Evolutionary conservation across 2,113 vertebrate genomes (phyloP), one percentile per base, ranked within the genome.

Genomic region (Sturnira hondurensis): DNA sequence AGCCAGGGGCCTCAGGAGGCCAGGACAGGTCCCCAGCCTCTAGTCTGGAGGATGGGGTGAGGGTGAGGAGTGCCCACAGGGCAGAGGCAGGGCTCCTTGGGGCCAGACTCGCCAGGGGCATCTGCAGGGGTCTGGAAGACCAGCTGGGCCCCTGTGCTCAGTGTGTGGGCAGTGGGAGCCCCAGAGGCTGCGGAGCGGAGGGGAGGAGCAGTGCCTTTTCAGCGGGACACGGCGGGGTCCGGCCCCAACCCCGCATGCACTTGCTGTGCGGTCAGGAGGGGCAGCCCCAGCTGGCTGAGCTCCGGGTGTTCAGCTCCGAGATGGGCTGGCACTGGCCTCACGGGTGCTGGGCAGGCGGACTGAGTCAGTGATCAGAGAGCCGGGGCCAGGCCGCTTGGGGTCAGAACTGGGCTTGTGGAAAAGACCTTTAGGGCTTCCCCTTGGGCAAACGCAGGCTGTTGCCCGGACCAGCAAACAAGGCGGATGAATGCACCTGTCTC

Each of bases 171-270:
- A 9, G n/a, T 11, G 28, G 65, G 38, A 65, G 63, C 47, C 74
- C 26, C 54, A 24, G 63, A 15, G 36, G 14, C 26, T 73, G 8
- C 41, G 19, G 41, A 45, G 61, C 26, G 15, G 43, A 19, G 36
- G 43, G 20, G n/a, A 7, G 38, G 26, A 12, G 67, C 1, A 0
- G 43, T 31, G 0, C 7, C 52, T 31, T 3, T 36, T 45, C 8
- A 41, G 14, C 2, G 3, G 38, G 58, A 63, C 33, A 15, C 24
- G 2, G 0, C 0, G 0, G 56, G 20, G 4, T 14, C 9, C 47
- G 11, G 24, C 1, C 28, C 50, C 0, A 0, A 20, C 19, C 45
- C 56, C 11, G 16, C 33, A 5, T 4, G 7, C 41, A 2, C 26
- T 13, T 5, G 38, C 28, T 28, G 4, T 14, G 71, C 56, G 8